Percentiles rank a stretch among this genome's conserved stretches.
Conservation (phyloP, 92 coral and sea anemone genomes). For the Diadumene lineata region DNA sequence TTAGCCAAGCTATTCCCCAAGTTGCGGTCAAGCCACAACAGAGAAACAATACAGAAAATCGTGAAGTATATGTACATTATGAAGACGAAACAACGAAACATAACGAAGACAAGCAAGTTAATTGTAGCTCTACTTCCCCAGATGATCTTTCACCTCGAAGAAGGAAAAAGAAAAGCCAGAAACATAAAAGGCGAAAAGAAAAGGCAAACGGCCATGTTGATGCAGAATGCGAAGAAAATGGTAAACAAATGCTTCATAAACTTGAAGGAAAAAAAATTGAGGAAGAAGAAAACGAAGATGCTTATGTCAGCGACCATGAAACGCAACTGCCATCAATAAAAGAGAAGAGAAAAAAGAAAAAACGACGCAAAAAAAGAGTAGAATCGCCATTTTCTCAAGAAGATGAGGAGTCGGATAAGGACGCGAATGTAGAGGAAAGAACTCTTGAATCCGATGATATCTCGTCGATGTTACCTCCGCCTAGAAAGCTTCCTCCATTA, state of each 20-base stretch:
- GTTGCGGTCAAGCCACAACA: slow-evolving; percentile 17
- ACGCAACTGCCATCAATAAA: slow-evolving; percentile 10
- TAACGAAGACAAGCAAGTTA: not conserved
- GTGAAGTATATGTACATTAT: slow-evolving; percentile 5
- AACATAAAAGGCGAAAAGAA: slow-evolving; percentile 1
- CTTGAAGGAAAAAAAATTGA: too few relatives aligned
- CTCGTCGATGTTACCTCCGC: slow-evolving; percentile 27
- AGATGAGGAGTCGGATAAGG: not conserved
- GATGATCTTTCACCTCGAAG: not conserved
- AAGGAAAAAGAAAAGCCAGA: slow-evolving; percentile 12
- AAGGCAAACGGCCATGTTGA: not conserved
- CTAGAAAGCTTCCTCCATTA: slow-evolving; percentile 36
- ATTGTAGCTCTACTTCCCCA: not conserved
- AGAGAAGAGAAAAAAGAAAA: slow-evolving; percentile 14
- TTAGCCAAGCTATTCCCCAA: not conserved
- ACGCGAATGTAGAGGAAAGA: not conserved
- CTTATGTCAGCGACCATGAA: not conserved
- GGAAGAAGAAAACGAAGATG: not conserved
- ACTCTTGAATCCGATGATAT: slow-evolving; percentile 13
- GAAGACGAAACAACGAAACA: slow-evolving; percentile 11
- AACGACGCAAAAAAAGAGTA: slow-evolving; percentile 12
- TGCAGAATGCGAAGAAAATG: not conserved
- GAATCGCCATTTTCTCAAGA: not conserved
- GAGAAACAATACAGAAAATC: slow-evolving; percentile 1
- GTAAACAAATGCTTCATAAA: not conserved